Percentiles rank a stretch among this genome's conserved stretches.
These are phyloP conservation scores for Chondrosia reniformis DNA, from an alignment of 37 sponge, comb jelly and placozoan species.

Conservation along the genomic window DNA sequence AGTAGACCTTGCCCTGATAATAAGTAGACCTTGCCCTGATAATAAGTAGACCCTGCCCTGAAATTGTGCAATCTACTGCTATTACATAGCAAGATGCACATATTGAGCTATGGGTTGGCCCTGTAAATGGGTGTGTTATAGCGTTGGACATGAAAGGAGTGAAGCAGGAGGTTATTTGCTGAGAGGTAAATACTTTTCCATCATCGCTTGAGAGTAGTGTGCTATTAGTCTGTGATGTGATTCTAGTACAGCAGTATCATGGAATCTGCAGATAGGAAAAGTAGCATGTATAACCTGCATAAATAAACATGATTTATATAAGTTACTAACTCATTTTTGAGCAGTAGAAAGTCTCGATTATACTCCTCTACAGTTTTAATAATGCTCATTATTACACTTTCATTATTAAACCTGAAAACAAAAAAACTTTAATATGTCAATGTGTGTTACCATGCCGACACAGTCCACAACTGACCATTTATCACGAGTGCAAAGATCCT, in stretches of 20 bases:
- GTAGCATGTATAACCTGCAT: background rate
- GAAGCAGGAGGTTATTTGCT: background rate
- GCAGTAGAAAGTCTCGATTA: slow-evolving; percentile 40
- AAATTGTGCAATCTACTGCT: no score
- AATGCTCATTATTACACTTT: slow-evolving; percentile 26
- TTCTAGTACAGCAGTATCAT: slow-evolving; percentile 54
- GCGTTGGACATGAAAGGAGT: background rate
- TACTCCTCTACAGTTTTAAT: slow-evolving; percentile 56
- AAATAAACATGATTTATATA: background rate
- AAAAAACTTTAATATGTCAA: background rate
- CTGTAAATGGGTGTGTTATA: no score
- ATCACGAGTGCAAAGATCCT: slow-evolving; percentile 42
- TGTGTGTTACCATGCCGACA: background rate
- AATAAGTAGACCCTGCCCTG: no score
- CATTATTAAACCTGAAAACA: background rate
- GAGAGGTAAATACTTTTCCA: slow-evolving; percentile 45
- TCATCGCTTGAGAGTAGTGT: slow-evolving; percentile 51
- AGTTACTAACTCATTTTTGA: slow-evolving; percentile 58
- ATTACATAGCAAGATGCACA: no score
- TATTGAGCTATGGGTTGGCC: no score
- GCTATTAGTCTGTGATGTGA: slow-evolving; percentile 55
- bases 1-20: no score
- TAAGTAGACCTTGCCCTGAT: no score
- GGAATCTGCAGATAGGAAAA: slow-evolving; percentile 31
- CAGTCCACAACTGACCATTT: slow-evolving; percentile 39